Conservation (phyloP, 2,888 invertebrate genomes). For the Amiota communis region DNA sequence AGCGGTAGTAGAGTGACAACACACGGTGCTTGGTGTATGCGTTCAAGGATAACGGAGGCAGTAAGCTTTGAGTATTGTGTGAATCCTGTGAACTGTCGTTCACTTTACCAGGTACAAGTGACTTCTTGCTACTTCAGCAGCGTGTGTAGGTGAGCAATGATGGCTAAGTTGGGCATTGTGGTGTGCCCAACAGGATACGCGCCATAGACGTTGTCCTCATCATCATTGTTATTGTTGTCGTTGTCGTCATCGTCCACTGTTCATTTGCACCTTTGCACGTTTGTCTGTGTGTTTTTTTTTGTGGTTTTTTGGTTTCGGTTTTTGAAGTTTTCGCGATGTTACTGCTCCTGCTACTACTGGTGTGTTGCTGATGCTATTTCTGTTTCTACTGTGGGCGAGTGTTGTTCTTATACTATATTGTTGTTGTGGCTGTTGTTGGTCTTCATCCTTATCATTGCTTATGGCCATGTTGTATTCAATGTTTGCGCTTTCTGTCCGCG, state of each 20-base stretch:
- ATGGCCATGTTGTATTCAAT: neutral
- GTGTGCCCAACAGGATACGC: neutral
- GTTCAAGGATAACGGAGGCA: neutral
- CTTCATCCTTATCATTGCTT: constrained; percentile 1
- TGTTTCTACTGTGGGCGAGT: neutral
- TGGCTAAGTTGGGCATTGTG: no score
- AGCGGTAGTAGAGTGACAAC: neutral
- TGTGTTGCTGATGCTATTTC: neutral
- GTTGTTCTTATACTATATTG: constrained; percentile 32
- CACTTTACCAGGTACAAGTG: constrained; percentile 18
- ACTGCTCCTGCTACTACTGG: neutral
- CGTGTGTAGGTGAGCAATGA: no score
- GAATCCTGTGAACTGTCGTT: constrained; percentile 23
- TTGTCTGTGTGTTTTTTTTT: constrained; percentile 17
- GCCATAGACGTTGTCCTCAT: no score
- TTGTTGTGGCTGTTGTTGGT: constrained; percentile 44
- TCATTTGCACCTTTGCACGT: constrained; percentile 67
- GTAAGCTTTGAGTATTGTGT: neutral
- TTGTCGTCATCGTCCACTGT: constrained; percentile 37
- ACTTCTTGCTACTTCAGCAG: neutral
- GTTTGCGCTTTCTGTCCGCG: neutral
- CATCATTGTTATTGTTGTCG: neutral
- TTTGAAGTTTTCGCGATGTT: constrained; percentile 7
- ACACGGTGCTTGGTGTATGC: neutral
- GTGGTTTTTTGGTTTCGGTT: constrained; percentile 26